Base-by-base conservation (phyloP, 2,113 vertebrate species). In the Connochaetes taurinus region DNA sequence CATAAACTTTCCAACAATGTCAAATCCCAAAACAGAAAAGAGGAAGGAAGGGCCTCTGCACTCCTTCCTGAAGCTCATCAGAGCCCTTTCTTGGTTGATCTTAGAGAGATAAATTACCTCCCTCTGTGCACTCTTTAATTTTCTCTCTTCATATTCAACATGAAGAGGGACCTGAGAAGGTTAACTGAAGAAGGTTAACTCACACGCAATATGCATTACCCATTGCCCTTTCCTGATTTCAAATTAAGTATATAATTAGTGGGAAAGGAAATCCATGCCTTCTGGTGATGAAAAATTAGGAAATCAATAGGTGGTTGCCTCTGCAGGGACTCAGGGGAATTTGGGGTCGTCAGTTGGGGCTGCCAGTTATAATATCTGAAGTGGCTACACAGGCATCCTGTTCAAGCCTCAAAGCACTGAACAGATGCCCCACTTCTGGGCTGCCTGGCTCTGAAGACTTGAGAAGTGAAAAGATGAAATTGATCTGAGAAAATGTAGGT, bases 231-330 rank as follows among this genome's bases (percentile, higher is more conserved):
- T 98, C 91, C 47, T 27, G 93, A 97, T 98, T 98, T 98, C 97
- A 98, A 98, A 98, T 98, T 98, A 98, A 98, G 95, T 96, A 95
- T 97, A 98, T 98, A 98, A 98, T 98, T 99, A 98, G 94, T 96
- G 47, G 97, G 97, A 98, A 93, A 96, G 62, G 94, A 98, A 98
- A 98, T 98, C 95, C 97, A 98, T 98, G 97, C 97, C 97, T 98
- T 97, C 86, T 96, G 97, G 98, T 98, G 95, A 96, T 97, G 83
- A 95, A 98, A 98, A 98, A 98, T 97, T 98, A 98, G 98, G 91
- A 98, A 99, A 98, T 98, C 98, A 98, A 99, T 99, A 98, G 82
- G 82, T 94, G 86, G 94, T 93, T 98, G 95, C 92, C 81, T 97
- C 85, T 60, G 81, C 83, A 31, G 57, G 88, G 97, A 98, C 96